Conservation (phyloP, 1,140 invertebrate species). For the Drosophila quadrilineata region DNA sequence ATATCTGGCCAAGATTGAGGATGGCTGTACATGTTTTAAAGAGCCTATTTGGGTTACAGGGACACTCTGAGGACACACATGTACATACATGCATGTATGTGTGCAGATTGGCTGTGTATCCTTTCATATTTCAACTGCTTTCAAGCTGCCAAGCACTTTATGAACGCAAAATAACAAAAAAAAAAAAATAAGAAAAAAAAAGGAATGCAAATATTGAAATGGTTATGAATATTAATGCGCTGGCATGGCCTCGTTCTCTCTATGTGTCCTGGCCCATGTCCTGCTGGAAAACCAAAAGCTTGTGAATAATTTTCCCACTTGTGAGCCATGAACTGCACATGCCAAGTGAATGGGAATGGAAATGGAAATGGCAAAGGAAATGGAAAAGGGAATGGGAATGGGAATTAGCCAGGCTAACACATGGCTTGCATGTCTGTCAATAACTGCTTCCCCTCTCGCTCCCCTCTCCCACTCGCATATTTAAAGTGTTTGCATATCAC, state of each 20-base stretch:
- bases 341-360: not conserved
- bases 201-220: slow-evolving; percentile 29
- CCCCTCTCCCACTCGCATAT: slow-evolving; percentile 21
- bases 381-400: not conserved
- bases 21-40: too few species aligned
- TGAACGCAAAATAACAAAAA: too few species aligned
- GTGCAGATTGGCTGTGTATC: too few species aligned
- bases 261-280: not conserved
- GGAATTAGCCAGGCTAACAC: not conserved
- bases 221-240: slow-evolving; percentile 28
- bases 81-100: too few species aligned
- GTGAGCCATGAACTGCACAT: slow-evolving; percentile 9
- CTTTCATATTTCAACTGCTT: too few species aligned
- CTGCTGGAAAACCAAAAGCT: slow-evolving; percentile 15
- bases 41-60: too few species aligned
- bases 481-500: slow-evolving; percentile 29
- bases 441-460: too few species aligned
- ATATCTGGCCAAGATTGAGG: too few species aligned
- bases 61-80: too few species aligned
- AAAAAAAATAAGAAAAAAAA: slow-evolving; percentile 1
- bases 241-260: slow-evolving; percentile 16
- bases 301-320: slow-evolving; percentile 23
- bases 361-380: not conserved
- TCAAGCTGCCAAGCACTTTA: not conserved
- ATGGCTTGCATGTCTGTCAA: slow-evolving; percentile 3